These are phyloP conservation scores for Gadopsis bispinosus DNA, from an alignment of 2,797 vertebrate species.

Conservation along the genomic window DNA sequence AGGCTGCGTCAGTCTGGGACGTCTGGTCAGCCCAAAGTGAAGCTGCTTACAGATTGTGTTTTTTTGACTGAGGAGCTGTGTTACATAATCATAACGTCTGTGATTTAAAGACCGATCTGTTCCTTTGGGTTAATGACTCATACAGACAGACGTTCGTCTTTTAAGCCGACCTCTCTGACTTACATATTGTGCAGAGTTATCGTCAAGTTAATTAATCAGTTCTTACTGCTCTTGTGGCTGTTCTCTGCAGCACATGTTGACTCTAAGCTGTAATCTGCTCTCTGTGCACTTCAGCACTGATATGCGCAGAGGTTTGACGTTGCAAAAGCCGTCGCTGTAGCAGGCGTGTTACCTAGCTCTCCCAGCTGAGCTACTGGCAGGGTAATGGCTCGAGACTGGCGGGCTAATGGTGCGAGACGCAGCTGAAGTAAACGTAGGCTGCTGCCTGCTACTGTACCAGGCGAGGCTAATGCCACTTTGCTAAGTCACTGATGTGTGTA, in stretches of 20 bases:
- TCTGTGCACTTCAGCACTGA: conserved; percentile 55
- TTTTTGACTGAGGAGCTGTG: conserved; percentile 49
- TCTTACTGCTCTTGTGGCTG: conserved; percentile 18
- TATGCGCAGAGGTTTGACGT: conserved; percentile 61
- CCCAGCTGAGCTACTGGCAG: conserved; percentile 53
- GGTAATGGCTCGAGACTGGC: conserved; percentile 44
- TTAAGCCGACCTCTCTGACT: conserved; percentile 37
- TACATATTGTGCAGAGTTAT: conserved; percentile 33
- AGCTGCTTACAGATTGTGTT: conserved; percentile 64
- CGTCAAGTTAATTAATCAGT: conserved; percentile 38
- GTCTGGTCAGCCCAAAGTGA: conserved; percentile 69
- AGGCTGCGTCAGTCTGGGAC: conserved; percentile 52
- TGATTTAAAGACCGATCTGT: conserved; percentile 54
- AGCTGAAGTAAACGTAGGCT: conserved; percentile 20
- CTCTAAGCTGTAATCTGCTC: conserved; percentile 70
- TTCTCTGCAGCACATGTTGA: conserved; percentile 42
- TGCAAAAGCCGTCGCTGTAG: conserved; percentile 58
- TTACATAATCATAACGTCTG: conserved; percentile 62
- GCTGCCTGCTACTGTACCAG: background rate
- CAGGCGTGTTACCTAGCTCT: conserved; percentile 29
- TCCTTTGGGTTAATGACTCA: conserved; percentile 51
- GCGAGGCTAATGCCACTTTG: conserved; percentile 7
- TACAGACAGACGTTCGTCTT: conserved; percentile 29
- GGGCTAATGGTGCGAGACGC: conserved; percentile 45
- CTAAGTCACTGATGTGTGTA: background rate